Percentiles rank a stretch among this genome's conserved stretches.
phyloP scores from a whole-genome alignment of 1,140 invertebrate species.

The Acyrthosiphon pisum region DNA sequence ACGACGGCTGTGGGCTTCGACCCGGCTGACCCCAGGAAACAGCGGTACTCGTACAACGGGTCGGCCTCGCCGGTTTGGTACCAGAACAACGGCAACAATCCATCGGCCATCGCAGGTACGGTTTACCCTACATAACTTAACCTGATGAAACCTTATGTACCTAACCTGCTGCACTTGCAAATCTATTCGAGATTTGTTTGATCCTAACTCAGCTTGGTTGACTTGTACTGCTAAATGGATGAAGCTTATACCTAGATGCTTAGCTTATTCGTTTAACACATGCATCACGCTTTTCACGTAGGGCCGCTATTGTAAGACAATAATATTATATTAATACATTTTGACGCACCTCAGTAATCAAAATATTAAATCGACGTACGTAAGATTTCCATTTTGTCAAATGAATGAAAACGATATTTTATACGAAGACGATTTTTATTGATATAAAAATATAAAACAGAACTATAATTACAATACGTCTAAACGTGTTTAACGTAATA shows the following conservation, averaged over 20 bases:
- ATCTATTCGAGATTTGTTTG: background rate
- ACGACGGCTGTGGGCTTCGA: constrained; percentile 63
- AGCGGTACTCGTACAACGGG: constrained; percentile 39
- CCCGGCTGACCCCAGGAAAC: background rate
- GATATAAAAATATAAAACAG: background rate
- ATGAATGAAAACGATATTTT: background rate
- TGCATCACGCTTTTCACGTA: background rate
- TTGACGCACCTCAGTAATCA: background rate
- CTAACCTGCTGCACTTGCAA: background rate
- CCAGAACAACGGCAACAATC: constrained; percentile 35
- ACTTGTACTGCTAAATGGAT: background rate
- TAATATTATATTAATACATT: background rate
- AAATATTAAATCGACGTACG: background rate
- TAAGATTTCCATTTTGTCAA: background rate
- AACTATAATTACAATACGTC: background rate
- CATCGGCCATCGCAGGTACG: constrained; percentile 14
- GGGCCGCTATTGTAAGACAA: background rate
- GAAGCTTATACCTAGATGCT: background rate
- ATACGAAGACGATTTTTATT: background rate
- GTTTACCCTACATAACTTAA: background rate
- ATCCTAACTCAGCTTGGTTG: background rate
- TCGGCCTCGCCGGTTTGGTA: constrained; percentile 46
- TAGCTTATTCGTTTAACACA: background rate
- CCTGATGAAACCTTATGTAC: background rate
- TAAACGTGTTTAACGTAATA: background rate